Evolutionary conservation across 1,140 invertebrate species (phyloP), one percentile per base, ranked within the genome.

Genomic region (Propsilocerus akamusi): DNA sequence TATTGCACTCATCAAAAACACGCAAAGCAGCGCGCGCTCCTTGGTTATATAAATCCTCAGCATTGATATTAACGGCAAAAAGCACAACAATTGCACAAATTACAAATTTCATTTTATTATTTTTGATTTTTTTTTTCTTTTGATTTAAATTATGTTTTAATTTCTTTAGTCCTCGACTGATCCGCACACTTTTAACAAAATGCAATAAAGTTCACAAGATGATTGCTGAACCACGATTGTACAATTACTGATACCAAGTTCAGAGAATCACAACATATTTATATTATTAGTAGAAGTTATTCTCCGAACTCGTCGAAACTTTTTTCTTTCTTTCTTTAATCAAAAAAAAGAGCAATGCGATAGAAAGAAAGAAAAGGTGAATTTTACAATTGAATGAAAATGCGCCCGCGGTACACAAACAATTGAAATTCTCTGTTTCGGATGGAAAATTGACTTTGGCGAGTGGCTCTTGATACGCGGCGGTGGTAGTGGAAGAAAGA

Each of bases 1-100:
- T 68, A 48, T 69, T 67, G 56, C 76, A 79, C 52, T 80, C 77
- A 54, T 80, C 76, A 54, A 77, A 79, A 49, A 79, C 67, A 57
- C 71, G 71, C 41, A 72, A 60, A 12, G 72, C 55, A 46, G 74
- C 71, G 46, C 70, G 68, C 54, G 75, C 61, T 25, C 76, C 74
- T 23, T 67, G 58, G 50, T 58, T 69, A 37, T 67, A 62, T 22
- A 58, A 57, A 52, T 54, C 57, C 23, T 66, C 65, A 5, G 48
- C 28, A 32, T 46, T 25, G 6, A 7, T 25, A 7, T 25, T 26
- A 22, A 50, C n/a, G 25, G 34, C 37, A 41, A 50, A 11, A 20
- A 41, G 5, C 49, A 50, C 34, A 20, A 50, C 4, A 5, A 50
- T 46, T 12, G 23, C 49, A 46, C 41, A 20, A 8, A 28, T 22